These are phyloP conservation scores for Hermatobates lingyangjiaoensis DNA, from an alignment of 1,140 invertebrate species.

Conservation along the genomic window DNA sequence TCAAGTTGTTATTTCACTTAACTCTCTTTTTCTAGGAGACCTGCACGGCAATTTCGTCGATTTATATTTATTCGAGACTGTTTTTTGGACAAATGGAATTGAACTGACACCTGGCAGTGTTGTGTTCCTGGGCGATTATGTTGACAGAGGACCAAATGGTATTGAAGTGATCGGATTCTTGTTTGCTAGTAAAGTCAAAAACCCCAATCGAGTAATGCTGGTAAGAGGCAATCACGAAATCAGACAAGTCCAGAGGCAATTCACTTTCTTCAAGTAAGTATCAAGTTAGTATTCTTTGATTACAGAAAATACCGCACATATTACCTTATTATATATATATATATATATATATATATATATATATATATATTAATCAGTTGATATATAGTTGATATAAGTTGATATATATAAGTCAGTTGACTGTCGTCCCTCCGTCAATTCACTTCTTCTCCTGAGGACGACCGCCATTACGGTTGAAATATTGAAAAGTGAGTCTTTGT, in stretches of 20 bases:
- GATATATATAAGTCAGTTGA: too few species aligned
- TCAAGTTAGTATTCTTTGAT: too few species aligned
- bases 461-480: too few species aligned
- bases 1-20: too few species aligned
- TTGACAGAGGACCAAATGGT: slow-evolving; percentile 74
- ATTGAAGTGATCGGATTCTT: slow-evolving; percentile 68
- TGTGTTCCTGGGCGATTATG: slow-evolving; percentile 84
- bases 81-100: slow-evolving; percentile 36
- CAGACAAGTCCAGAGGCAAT: slow-evolving; percentile 42
- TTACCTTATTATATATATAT: too few species aligned
- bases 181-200: slow-evolving; percentile 87
- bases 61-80: slow-evolving; percentile 37
- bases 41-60: slow-evolving; percentile 40
- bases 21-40: slow-evolving; percentile 29
- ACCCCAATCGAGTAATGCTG: slow-evolving; percentile 84
- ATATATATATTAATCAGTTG: too few species aligned
- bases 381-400: too few species aligned
- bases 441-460: too few species aligned
- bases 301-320: too few species aligned
- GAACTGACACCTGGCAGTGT: slow-evolving; percentile 83
- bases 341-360: too few species aligned
- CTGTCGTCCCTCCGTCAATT: too few species aligned
- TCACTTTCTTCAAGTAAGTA: slow-evolving; percentile 42
- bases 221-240: slow-evolving; percentile 69
- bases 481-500: too few species aligned